Evolutionary conservation across 1,140 invertebrate species (phyloP).

Genomic region (Bactericera cockerelli): DNA sequence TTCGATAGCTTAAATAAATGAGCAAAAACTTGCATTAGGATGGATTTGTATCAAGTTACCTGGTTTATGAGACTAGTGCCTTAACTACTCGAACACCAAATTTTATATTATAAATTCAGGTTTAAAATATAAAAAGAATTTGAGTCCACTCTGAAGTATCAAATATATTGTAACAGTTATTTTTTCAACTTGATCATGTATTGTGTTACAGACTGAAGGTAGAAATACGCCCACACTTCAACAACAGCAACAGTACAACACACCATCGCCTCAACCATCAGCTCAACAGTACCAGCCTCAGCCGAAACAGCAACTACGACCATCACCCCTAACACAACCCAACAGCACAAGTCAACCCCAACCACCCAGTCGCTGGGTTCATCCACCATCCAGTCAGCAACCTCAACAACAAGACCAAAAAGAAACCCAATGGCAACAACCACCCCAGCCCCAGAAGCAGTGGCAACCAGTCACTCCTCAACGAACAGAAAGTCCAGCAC

Average conservation of each 20-base stretch:
- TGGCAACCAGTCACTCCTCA: not conserved
- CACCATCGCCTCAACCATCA: slow-evolving; percentile 14
- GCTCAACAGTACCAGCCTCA: slow-evolving; percentile 11
- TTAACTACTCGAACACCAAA: no score
- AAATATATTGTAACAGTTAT: no score
- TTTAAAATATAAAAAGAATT: no score
- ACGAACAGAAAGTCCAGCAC: not conserved
- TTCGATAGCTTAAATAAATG: no score
- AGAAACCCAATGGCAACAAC: slow-evolving; percentile 10
- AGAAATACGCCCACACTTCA: not conserved
- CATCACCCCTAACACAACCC: slow-evolving; percentile 9
- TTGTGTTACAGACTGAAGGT: not conserved
- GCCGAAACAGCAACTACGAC: slow-evolving; percentile 15
- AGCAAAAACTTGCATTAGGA: no score
- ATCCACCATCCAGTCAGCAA: slow-evolving; percentile 13
- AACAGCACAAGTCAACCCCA: slow-evolving; percentile 2
- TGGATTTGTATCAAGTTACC: no score
- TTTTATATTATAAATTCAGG: no score
- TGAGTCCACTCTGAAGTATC: no score
- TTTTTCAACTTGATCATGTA: no score
- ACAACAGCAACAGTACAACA: slow-evolving; percentile 10
- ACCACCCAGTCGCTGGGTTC: not conserved
- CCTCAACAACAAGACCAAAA: slow-evolving; percentile 10
- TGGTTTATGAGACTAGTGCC: no score
- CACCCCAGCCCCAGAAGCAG: not conserved